Evolutionary conservation across 2,797 vertebrate genomes (phyloP), one percentile per base, ranked within the genome.

Genomic region (Otolemur crassicaudatus): DNA sequence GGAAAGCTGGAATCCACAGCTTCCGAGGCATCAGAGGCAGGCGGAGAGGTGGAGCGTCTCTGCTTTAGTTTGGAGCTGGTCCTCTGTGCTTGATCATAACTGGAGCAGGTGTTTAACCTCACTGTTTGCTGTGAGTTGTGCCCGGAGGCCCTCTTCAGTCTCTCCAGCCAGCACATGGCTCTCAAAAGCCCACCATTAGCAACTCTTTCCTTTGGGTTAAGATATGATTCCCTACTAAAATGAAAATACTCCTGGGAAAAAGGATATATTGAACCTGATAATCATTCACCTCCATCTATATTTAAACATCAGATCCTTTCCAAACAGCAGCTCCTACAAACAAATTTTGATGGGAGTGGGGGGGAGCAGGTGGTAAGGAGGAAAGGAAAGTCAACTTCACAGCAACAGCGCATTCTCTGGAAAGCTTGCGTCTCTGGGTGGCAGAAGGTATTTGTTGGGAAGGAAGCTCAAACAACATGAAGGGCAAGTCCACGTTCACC

Each of bases 1-100:
- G 14, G 92, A 67, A 85, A 92, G 94, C 77, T 90, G 69, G 93
- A 94, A 76, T 63, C 63, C 46, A 53, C 29, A 69, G 95, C 43
- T 86, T 97, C 70, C 89, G 65, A 96, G 92, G 40, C 0, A 0
- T n/a, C 46, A 79, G 75, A 88, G 13, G 46, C 73, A 86, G 63
- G 73, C 43, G 17, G 60, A 10, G 53, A 96, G 88, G 53, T 65
- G n/a, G 69, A 43, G 20, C 7, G 37, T 43, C 73, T 93, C 95
- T 91, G 86, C 82, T 86, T 89, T 89, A 87, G 43, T 58, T 81
- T 87, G 63, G 87, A 90, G 60, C 56, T 16, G 17, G 5, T 58
- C 37, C 43, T 31, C 12, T 31, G 67, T 58, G 46, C 31, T 58
- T 65, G 75, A 61, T 79, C 61, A 58, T 34, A 29, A 63, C n/a